phyloP scores from a whole-genome alignment of 2,888 invertebrate genomes.

The Lasiommata megera region DNA sequence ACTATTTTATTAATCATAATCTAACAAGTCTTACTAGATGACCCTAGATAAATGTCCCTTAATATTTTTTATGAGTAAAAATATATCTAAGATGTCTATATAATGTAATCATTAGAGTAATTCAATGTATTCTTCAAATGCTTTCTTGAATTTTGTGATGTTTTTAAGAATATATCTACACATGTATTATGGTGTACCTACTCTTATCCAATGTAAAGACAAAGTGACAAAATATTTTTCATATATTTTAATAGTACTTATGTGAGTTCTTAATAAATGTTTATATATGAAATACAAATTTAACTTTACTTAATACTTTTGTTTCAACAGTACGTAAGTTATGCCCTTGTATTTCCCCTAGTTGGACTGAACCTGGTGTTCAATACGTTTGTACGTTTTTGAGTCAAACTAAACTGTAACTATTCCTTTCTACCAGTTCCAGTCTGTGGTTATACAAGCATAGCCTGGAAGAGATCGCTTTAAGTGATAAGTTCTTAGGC shows the following conservation, averaged over 20 bases:
- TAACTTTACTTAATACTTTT: constrained; percentile 12
- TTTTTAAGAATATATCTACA: constrained; percentile 16
- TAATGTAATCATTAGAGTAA: constrained; percentile 8
- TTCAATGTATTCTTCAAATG: constrained; percentile 15
- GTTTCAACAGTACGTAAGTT: too few species aligned
- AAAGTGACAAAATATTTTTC: constrained; percentile 25
- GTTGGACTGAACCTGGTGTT: too few species aligned
- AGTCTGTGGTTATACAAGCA: too few species aligned
- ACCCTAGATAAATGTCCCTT: too few species aligned
- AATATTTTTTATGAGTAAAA: not conserved
- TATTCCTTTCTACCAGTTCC: too few species aligned
- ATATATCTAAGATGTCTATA: not conserved
- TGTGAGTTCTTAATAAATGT: constrained; percentile 28
- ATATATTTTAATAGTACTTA: constrained; percentile 20
- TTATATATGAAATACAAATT: constrained; percentile 12
- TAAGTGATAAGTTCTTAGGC: too few species aligned
- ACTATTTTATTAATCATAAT: too few species aligned
- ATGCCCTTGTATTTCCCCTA: too few species aligned
- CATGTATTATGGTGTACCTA: constrained; percentile 16
- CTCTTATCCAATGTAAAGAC: constrained; percentile 16
- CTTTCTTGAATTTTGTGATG: constrained; percentile 19
- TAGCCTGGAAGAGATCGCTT: too few species aligned
- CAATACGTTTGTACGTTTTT: too few species aligned
- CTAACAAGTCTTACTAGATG: too few species aligned
- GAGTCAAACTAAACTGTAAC: too few species aligned